Conservation (phyloP, 1,140 invertebrate species). For the Augochlora pura region DNA sequence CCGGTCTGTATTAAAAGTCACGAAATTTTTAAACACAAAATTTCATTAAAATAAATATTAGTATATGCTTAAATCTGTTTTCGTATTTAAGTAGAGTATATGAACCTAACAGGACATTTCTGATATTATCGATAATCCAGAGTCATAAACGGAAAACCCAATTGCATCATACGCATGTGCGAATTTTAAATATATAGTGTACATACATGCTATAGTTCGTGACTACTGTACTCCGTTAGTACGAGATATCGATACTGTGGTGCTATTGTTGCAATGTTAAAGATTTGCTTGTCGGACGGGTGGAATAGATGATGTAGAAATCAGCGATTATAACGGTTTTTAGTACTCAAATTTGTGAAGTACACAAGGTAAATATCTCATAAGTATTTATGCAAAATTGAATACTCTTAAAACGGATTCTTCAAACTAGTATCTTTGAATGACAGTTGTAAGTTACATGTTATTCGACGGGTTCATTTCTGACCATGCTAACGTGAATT, state of each 20-base stretch:
- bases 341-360: conserved; percentile 5
- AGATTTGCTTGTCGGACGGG: conserved; percentile 34
- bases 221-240: conserved; percentile 25
- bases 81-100: no score
- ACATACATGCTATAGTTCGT: no score
- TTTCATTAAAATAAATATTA: no score
- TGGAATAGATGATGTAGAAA: conserved; percentile 42
- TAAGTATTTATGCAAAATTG: not conserved
- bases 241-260: conserved; percentile 21
- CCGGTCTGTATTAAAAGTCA: no score
- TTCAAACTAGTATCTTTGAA: not conserved
- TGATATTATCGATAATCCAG: no score
- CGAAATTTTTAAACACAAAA: no score
- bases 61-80: no score
- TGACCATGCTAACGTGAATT: not conserved
- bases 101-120: no score
- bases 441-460: conserved; percentile 24
- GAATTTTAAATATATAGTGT: no score
- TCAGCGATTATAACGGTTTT: conserved; percentile 21
- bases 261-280: conserved; percentile 25
- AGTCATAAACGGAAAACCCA: no score
- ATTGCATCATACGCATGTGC: no score
- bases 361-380: conserved; percentile 22
- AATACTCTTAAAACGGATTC: not conserved
- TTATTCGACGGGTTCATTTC: not conserved